Conservation (phyloP, 2,797 vertebrate genomes). For the Catamblyrhynchus diadema region DNA sequence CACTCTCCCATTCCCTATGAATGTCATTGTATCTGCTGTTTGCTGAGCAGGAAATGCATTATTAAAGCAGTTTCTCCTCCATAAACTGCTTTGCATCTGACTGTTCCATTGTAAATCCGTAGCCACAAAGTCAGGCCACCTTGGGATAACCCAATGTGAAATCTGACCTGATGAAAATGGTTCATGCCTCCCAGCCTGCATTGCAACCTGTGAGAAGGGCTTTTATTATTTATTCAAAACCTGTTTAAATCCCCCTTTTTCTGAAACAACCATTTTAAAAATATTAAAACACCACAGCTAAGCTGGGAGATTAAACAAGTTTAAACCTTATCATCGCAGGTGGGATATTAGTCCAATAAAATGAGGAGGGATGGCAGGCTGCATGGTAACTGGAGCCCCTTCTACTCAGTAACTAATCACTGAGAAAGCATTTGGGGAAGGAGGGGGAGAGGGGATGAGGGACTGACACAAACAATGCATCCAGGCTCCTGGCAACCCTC, state of each 20-base stretch:
- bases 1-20: background rate
- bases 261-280: slow-evolving; percentile 67
- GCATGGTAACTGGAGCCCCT: slow-evolving; percentile 62
- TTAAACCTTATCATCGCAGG: slow-evolving; percentile 64
- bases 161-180: slow-evolving; percentile 57
- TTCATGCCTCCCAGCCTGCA: slow-evolving; percentile 46
- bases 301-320: slow-evolving; percentile 72
- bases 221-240: slow-evolving; percentile 66
- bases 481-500: slow-evolving; percentile 61
- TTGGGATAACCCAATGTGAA: slow-evolving; percentile 56
- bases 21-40: slow-evolving; percentile 59
- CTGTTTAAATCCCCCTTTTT: slow-evolving; percentile 65
- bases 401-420: slow-evolving; percentile 66
- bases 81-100: slow-evolving; percentile 57
- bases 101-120: slow-evolving; percentile 36
- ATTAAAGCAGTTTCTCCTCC: slow-evolving; percentile 59
- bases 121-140: slow-evolving; percentile 62
- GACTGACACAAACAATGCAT: slow-evolving; percentile 35
- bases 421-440: slow-evolving; percentile 62
- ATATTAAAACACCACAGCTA: slow-evolving; percentile 70
- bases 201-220: slow-evolving; percentile 56
- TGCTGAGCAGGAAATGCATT: slow-evolving; percentile 63
- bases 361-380: slow-evolving; percentile 37
- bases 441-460: slow-evolving; percentile 39
- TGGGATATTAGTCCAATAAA: slow-evolving; percentile 65